These are phyloP conservation scores for Leguminivora glycinivorella DNA, from an alignment of 1,140 invertebrate genomes.

Conservation along the genomic window DNA sequence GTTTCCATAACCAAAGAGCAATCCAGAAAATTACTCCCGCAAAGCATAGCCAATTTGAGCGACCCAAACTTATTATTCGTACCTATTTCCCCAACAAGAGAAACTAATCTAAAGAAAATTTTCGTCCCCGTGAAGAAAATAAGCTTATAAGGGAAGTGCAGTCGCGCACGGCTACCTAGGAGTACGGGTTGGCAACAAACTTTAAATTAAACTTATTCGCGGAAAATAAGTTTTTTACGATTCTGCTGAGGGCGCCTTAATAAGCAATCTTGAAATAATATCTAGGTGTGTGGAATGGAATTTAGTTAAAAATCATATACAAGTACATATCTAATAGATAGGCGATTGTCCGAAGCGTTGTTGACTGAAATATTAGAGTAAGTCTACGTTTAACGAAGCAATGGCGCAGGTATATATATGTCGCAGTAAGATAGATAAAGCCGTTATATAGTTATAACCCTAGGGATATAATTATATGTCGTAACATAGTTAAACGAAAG, in stretches of 20 bases:
- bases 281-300: too few species aligned
- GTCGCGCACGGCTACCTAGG: slow-evolving; percentile 67
- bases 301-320: too few species aligned
- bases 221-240: slow-evolving; percentile 58
- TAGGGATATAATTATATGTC: too few species aligned
- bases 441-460: too few species aligned
- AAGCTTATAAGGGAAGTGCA: slow-evolving; percentile 77
- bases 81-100: slow-evolving; percentile 75
- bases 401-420: too few species aligned
- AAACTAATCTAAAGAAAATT: slow-evolving; percentile 79
- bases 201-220: slow-evolving; percentile 74
- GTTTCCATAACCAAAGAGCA: slow-evolving; percentile 51
- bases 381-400: too few species aligned
- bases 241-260: slow-evolving; percentile 43
- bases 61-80: slow-evolving; percentile 72
- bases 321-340: too few species aligned
- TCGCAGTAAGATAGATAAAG: too few species aligned
- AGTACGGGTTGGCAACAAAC: slow-evolving; percentile 68
- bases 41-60: slow-evolving; percentile 67
- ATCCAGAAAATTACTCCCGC: slow-evolving; percentile 34
- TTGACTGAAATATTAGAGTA: too few species aligned
- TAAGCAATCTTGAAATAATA: slow-evolving; percentile 15
- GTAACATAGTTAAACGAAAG: too few species aligned
- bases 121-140: slow-evolving; percentile 74
- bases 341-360: too few species aligned